Conservation (phyloP, 1,140 invertebrate genomes). For the Cylas formicarius region DNA sequence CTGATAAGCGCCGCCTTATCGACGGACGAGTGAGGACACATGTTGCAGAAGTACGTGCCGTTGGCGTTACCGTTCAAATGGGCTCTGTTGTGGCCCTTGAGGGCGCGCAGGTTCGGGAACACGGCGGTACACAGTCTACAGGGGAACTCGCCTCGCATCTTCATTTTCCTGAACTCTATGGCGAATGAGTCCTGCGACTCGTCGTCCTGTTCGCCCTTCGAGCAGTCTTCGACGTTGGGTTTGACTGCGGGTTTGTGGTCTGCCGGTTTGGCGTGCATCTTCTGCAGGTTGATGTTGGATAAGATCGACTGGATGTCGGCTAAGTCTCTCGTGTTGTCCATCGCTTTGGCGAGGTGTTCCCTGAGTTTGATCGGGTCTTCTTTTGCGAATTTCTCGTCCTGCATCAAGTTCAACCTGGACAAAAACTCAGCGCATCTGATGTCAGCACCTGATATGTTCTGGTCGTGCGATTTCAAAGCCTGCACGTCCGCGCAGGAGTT, state of each 20-base stretch:
- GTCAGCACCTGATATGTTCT: constrained; percentile 44
- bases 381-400: constrained; percentile 42
- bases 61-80: constrained; percentile 63
- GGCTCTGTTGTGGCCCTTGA: constrained; percentile 81
- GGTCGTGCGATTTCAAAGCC: constrained; percentile 31
- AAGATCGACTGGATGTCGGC: constrained; percentile 81
- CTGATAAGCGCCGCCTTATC: constrained; percentile 86
- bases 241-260: constrained; percentile 41
- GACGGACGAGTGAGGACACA: constrained; percentile 82
- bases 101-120: constrained; percentile 80
- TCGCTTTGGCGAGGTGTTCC: constrained; percentile 26
- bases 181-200: constrained; percentile 74
- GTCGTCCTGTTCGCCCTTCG: constrained; percentile 52
- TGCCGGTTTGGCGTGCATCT: constrained; percentile 45
- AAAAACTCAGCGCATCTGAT: constrained; percentile 70
- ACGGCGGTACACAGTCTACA: constrained; percentile 76
- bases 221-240: constrained; percentile 14
- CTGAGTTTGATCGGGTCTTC: constrained; percentile 18
- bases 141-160: constrained; percentile 78
- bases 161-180: constrained; percentile 75
- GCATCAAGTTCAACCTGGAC: constrained; percentile 67
- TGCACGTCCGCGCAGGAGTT: constrained; percentile 46
- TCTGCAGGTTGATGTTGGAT: constrained; percentile 58
- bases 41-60: constrained; percentile 80
- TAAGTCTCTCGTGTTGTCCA: constrained; percentile 57